Evolutionary conservation across 2,888 invertebrate species (phyloP), one percentile per base, ranked within the genome.

Genomic region (Schrankia costaestrigalis): DNA sequence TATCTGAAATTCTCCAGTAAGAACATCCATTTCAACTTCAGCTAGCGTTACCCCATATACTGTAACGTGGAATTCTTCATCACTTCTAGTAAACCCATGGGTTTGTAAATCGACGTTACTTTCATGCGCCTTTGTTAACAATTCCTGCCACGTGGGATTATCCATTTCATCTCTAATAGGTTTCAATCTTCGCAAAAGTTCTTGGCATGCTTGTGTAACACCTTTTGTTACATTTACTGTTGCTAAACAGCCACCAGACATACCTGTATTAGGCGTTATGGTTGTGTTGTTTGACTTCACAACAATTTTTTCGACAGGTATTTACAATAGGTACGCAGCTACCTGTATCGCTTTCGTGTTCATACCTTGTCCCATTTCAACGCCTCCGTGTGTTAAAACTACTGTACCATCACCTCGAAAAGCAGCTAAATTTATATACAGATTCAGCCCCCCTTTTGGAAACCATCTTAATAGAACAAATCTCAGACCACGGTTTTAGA

Each of bases 311-410:
- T 52, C 37, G 2, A 52, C 14, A 11, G 48, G 31, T 23, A 52
- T 47, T 0, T 41, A 34, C 7, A 51, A 31, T 9, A 48, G 15
- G 25, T 40, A 39, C 14, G 48, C 49, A 14, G 36, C 41, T 18
- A 93, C 90, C 82, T 94, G 94, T 1, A 91, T 89, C 0, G 89
- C 91, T 87, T 94, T 94, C 0, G 94, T 94, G n/a, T n/a, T n/a
- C n/a, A n/a, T n/a, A n/a, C n/a, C n/a, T n/a, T n/a, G n/a, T n/a
- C n/a, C n/a, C n/a, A 46, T 94, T 79, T 93, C 93, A 31, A 90
- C 76, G 1, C 91, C 92, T 7, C 91, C 91, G 47, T 93, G 93
- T 1, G 89, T 77, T 9, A 94, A 80, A 1, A 90, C 83, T 0
- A 95, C 91, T 1, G 90, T 89, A 1, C 91, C 93, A 66, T 93